Evolutionary conservation across 2,888 invertebrate genomes (phyloP), one percentile per base, ranked within the genome.

Genomic region (Ichneumoninae sp.): DNA sequence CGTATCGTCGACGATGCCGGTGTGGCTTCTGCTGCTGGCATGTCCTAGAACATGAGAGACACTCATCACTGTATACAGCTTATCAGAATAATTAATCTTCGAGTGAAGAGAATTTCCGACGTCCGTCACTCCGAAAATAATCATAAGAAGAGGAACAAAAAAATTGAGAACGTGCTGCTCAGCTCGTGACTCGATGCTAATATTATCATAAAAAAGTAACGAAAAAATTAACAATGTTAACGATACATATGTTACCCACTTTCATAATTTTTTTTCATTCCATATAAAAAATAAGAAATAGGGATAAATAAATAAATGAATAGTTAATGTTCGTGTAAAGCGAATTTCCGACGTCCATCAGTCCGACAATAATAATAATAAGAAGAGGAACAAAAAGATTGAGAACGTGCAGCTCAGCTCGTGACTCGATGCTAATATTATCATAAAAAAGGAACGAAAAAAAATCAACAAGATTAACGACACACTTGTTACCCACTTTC

Each of bases 81-180:
- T 62, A 30, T 30, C 62, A 16, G 62, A 62, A 62, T 62, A 62
- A 62, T 62, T 62, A 33, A 62, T 62, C 30, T 62, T 33, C 33
- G 1, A 30, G 62, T 16, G 13, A 33, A 33, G 30, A 33, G 33
- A 62, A 33, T 62, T 62, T 62, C 33, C 33, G 30, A 50, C 50
- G 50, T 50, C 50, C 40, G 6, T n/a, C 7, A 4, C 4, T 50
- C 10, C 30, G 60, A 26, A 13, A 26, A 60, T 30, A 54, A 54
- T 22, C 10, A 22, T 5, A 60, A 30, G 22, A 30, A 60, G 60
- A 60, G 30, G 3, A 60, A 60, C 30, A 16, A 60, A 30, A 10
- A 30, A 4, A 60, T 22, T 26, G 30, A 10, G 26, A 26, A 30
- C 16, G 13, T 30, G 60, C 16, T 13, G 26, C 60, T 30, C 16